phyloP scores from a whole-genome alignment of 2,113 vertebrate species.

The Clarias magur region DNA sequence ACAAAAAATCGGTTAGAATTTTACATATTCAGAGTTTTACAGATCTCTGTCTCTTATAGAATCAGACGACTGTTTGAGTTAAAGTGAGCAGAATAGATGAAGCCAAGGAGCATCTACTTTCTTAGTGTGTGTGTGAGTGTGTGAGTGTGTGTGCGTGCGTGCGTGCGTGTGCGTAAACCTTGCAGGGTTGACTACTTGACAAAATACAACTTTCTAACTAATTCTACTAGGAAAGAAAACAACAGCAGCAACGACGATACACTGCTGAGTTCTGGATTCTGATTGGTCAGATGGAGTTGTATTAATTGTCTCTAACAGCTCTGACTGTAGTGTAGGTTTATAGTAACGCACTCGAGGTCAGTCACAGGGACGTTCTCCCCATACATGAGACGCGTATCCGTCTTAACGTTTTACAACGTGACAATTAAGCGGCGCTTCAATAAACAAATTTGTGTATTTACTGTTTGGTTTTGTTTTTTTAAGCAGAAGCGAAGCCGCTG shows the following conservation, averaged over 20 bases:
- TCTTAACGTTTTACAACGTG: too few species aligned
- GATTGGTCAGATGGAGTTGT: neutral
- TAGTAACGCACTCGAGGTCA: neutral
- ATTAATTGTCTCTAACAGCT: neutral
- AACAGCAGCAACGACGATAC: neutral
- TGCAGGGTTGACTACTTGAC: neutral
- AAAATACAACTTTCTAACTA: neutral
- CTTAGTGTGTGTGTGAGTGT: neutral
- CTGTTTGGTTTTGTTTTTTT: too few species aligned
- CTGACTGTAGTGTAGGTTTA: neutral
- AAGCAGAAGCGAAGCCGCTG: neutral
- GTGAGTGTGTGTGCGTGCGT: neutral
- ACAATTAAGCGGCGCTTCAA: too few species aligned
- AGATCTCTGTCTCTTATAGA: neutral
- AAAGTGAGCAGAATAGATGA: slow-evolving; percentile 33
- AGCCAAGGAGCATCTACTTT: neutral
- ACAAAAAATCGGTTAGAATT: neutral
- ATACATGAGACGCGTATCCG: too few species aligned
- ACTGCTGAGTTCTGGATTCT: neutral
- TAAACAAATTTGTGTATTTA: too few species aligned
- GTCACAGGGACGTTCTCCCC: neutral
- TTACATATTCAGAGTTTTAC: too few species aligned
- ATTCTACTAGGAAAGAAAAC: neutral
- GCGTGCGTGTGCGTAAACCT: neutral
- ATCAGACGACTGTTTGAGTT: neutral